phyloP scores from a whole-genome alignment of 2,797 vertebrate species.

The Pangasius macronema region DNA sequence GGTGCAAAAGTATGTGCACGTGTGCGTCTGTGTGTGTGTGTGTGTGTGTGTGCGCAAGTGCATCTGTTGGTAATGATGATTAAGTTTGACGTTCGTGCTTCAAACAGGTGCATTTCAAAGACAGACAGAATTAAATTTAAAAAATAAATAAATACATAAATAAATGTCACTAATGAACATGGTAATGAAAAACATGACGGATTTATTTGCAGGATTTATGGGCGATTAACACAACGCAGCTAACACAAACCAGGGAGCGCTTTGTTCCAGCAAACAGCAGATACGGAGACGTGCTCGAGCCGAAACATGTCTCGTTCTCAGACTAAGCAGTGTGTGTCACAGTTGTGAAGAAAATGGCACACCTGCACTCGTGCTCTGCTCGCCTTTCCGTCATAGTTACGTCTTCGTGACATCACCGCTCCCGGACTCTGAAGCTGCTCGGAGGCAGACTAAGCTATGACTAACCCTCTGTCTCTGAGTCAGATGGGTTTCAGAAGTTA shows the following conservation, averaged over 20 bases:
- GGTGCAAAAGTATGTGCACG: neutral
- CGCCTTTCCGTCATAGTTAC: neutral
- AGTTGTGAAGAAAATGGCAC: neutral
- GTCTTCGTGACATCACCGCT: neutral
- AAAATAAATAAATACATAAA: neutral
- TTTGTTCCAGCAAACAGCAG: conserved; percentile 21
- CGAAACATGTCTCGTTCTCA: conserved; percentile 15
- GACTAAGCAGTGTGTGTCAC: neutral
- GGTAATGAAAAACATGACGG: conserved; percentile 43
- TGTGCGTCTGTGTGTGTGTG: conserved; percentile 13
- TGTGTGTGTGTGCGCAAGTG: neutral
- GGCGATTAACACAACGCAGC: conserved; percentile 45
- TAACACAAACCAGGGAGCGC: conserved; percentile 54
- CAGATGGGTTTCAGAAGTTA: neutral
- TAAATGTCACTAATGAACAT: neutral
- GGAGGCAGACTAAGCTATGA: neutral
- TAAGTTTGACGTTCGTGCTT: neutral
- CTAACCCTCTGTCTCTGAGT: neutral
- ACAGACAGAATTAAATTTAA: neutral
- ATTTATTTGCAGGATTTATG: conserved; percentile 46
- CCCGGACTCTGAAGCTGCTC: neutral
- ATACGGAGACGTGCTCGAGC: neutral
- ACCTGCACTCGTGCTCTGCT: neutral
- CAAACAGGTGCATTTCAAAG: conserved; percentile 37
- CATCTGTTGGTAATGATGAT: conserved; percentile 35